Evolutionary conservation across 2,797 vertebrate species (phyloP), one percentile per base, ranked within the genome.

Genomic region (Varecia variegata): DNA sequence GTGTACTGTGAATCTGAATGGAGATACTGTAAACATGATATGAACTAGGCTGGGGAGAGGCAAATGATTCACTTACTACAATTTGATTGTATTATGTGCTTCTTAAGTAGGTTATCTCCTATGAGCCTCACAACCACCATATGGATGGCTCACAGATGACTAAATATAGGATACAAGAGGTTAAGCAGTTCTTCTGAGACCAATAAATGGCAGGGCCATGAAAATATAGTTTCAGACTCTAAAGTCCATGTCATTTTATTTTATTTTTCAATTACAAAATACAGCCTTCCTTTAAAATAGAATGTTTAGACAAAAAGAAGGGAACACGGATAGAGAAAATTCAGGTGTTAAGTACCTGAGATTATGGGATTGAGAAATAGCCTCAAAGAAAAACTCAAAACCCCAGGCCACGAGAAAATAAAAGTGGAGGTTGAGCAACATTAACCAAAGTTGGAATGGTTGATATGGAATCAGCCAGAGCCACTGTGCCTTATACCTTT

Each of bases 181-280:
- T 90, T 80, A 18, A 35, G 25, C 38, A 80, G n/a, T 40, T 88
- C 52, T 77, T 80, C 30, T 50, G 82, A 77, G 86, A 56, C 50
- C 32, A 65, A n/a, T 27, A 67, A 93, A 79, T 74, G 27, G 35
- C 32, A 86, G 83, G 10, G 4, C 3, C 11, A 47, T 79, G 82
- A 58, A 82, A 91, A 91, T 56, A 88, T 30, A 45, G 23, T 80
- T 56, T 65, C 38, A 86, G 25, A 60, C 20, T 84, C 20, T 40
- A 12, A 58, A 88, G 56, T 82, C 50, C 8, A 20, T 14, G 23
- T 32, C 5, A 6, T 76, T 82, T 62, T 25, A 54, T 79, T 40
- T 68, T 45, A 60, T 84, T 56, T 74, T 87, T 94, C 25, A 95
- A 58, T 95, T 60, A 35, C 50, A 76, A 85, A 91, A 68, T 77